These are phyloP conservation scores for Butorides virescens DNA, from an alignment of 2,113 vertebrate species.

Conservation along the genomic window DNA sequence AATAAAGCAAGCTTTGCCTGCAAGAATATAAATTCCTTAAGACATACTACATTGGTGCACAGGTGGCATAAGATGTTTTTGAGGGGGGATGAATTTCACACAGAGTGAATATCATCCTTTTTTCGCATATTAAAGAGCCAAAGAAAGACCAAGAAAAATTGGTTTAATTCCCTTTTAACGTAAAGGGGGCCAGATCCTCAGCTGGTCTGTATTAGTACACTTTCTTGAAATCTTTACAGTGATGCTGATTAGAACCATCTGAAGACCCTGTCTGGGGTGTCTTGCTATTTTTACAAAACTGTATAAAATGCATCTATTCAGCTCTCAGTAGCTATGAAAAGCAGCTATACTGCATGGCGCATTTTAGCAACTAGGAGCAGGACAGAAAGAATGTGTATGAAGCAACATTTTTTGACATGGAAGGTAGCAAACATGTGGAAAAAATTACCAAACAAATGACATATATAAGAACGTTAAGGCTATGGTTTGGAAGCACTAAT, in stretches of 20 bases:
- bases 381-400: background rate
- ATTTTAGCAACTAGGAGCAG: background rate
- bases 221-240: conserved; percentile 32
- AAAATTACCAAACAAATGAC: background rate
- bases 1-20: background rate
- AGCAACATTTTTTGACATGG: background rate
- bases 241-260: conserved; percentile 39
- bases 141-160: conserved; percentile 4
- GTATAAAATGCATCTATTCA: background rate
- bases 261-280: conserved; percentile 9
- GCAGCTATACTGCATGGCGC: background rate
- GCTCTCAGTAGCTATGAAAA: background rate
- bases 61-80: background rate
- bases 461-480: background rate
- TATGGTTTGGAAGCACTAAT: conserved; percentile 1
- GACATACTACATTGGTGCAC: background rate
- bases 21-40: background rate
- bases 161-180: background rate
- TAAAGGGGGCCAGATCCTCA: background rate
- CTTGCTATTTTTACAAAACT: background rate
- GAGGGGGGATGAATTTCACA: background rate
- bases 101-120: background rate
- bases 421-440: conserved; percentile 6
- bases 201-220: conserved; percentile 25
- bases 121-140: background rate